A percentile compares a stretch with the other conserved stretches of the same genome.
Conservation (phyloP, 2,797 vertebrate genomes). For the Xenopus petersii region DNA sequence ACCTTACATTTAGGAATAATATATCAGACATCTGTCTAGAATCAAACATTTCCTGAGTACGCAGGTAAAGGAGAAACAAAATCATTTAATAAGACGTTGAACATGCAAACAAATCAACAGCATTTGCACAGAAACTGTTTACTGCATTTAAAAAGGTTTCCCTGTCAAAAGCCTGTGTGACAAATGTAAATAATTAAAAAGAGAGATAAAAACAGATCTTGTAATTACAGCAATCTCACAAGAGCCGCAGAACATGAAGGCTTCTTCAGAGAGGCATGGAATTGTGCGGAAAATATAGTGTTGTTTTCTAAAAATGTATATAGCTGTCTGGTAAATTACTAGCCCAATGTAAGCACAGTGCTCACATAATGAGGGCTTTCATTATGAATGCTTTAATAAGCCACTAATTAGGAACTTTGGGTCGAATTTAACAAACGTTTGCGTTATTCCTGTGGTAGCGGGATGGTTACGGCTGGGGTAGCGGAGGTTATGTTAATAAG, state of each 20-base stretch:
- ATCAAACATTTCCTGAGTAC: too few species aligned
- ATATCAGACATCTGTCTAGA: too few species aligned
- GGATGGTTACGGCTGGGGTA: slow-evolving; percentile 7
- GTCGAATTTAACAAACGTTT: slow-evolving; percentile 20
- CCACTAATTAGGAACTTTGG: slow-evolving; percentile 33
- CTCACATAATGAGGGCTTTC: slow-evolving; percentile 36
- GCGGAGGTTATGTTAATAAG: neutral
- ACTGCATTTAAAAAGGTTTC: neutral
- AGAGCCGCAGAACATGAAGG: neutral
- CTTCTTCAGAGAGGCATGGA: neutral
- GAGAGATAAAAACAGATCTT: neutral
- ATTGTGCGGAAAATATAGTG: slow-evolving; percentile 1
- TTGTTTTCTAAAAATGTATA: slow-evolving; percentile 11
- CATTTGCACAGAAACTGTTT: too few species aligned
- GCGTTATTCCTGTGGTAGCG: slow-evolving; percentile 24
- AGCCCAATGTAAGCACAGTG: slow-evolving; percentile 21
- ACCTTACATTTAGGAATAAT: too few species aligned
- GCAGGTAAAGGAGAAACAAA: too few species aligned
- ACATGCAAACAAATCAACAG: too few species aligned
- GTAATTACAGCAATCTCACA: slow-evolving; percentile 13
- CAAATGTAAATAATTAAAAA: slow-evolving; percentile 1
- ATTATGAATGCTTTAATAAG: slow-evolving; percentile 37
- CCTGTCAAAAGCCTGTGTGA: neutral
- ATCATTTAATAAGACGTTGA: too few species aligned
- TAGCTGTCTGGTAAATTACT: slow-evolving; percentile 36